These are phyloP conservation scores for Campylorhamphus procurvoides DNA, from an alignment of 2,113 vertebrate genomes.

Conservation along the genomic window DNA sequence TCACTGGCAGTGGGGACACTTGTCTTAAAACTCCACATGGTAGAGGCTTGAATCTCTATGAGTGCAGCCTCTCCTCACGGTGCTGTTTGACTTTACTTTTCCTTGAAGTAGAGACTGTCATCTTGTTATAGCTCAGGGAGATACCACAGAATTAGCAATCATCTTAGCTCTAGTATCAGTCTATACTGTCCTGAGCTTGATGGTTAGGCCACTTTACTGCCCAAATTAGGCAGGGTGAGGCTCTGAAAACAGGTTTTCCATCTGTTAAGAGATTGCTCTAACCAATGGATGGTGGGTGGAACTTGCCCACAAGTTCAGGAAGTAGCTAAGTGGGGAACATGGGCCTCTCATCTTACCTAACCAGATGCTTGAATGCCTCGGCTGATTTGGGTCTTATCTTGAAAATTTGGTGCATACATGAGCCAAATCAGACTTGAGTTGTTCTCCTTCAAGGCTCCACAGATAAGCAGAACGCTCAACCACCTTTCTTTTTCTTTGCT, in stretches of 20 bases:
- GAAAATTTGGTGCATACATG: background rate
- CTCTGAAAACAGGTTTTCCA: conserved; percentile 19
- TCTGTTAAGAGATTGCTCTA: background rate
- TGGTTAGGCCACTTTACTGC: background rate
- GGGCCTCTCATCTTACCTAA: background rate
- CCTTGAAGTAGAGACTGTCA: background rate
- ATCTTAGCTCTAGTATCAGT: background rate
- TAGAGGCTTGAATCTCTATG: background rate
- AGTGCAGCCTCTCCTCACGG: background rate
- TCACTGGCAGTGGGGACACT: fast-evolving
- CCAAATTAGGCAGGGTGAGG: background rate
- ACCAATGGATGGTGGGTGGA: background rate
- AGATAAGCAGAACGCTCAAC: background rate
- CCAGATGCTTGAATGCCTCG: background rate
- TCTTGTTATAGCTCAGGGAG: background rate
- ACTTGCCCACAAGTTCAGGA: conserved; percentile 30
- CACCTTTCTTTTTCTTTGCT: background rate
- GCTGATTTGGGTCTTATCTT: background rate
- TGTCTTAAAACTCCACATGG: background rate
- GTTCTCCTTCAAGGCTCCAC: background rate
- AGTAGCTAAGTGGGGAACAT: background rate
- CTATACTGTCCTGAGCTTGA: background rate
- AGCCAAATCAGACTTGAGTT: background rate
- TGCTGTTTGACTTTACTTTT: background rate
- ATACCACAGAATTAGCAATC: background rate